Evolutionary conservation across 2,113 vertebrate species (phyloP).

Genomic region (Hypocryptadius cinnamomeus): DNA sequence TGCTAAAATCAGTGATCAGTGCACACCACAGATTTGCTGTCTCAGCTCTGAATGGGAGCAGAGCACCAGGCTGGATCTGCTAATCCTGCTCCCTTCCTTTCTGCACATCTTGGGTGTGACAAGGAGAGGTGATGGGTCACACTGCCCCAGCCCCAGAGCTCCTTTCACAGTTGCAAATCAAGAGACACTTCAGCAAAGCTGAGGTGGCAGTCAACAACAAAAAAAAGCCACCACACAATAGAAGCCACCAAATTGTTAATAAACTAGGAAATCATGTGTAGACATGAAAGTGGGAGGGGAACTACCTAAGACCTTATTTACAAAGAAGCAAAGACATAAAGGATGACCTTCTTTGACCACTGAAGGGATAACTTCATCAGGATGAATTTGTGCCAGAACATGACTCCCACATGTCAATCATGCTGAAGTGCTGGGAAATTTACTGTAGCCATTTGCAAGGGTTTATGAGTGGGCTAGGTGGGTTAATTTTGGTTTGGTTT

Average conservation of each 20-base stretch:
- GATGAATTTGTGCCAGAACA: not conserved
- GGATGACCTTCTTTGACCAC: constrained; percentile 45
- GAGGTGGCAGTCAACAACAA: not conserved
- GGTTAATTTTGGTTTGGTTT: not conserved
- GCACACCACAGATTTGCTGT: fast-evolving
- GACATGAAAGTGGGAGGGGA: not conserved
- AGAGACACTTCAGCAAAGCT: not conserved
- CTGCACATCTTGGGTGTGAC: not conserved
- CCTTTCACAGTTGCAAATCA: not conserved
- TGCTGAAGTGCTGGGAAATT: not conserved
- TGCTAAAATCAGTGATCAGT: not conserved
- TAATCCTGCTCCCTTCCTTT: constrained; percentile 12
- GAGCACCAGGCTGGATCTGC: not conserved
- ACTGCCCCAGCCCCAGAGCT: not conserved
- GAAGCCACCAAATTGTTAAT: not conserved
- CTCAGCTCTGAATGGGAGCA: not conserved
- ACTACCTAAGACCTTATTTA: not conserved
- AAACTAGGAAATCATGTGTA: not conserved
- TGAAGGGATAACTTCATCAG: constrained; percentile 38
- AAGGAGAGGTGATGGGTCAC: not conserved
- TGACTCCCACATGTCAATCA: not conserved
- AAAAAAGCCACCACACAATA: not conserved
- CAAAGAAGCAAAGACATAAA: constrained; percentile 24
- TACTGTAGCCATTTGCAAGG: not conserved
- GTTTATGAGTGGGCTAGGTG: not conserved